Base-by-base conservation (phyloP, 2,113 vertebrate genomes). In the Carassius carassius region DNA sequence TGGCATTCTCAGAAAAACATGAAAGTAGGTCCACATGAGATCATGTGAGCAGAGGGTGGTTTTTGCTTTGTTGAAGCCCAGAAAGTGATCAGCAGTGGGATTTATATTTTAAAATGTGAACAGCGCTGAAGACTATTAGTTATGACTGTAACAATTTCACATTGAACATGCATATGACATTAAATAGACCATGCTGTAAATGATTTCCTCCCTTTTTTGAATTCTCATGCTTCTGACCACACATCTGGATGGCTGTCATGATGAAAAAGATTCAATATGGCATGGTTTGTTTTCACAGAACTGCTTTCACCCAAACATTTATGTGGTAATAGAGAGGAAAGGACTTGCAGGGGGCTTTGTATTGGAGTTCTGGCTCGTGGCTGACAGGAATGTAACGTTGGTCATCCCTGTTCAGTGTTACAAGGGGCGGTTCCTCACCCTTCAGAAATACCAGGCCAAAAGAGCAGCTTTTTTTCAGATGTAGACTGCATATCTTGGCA, bases 1-100 rank as follows among this genome's bases (percentile, higher is more conserved):
- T 63, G 69, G 83, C 82, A 87, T 82, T 65, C 44, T 86, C 67
- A 51, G 56, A 88, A 76, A 84, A 85, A 90, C 69, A 81, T 81
- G 65, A 85, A 83, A 81, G 41, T 91, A 85, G 86, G 54, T 62
- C 84, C 23, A 7, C 29, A 75, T 49, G 81, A 44, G 76, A 89
- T 82, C 62, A 85, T 70, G 25, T 49, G 41, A 62, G 67, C 77
- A 80, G 17, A 51, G 74, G 74, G 29, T 78, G 47, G 17, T 54
- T 84, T 76, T 67, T 32, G 60, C 23, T 70, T 60, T 69, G 14
- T 75, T 76, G 23, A 76, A 76, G 16, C 25, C 74, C 47, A 76
- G 69, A 25, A 6, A 54, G n/a, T 85, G 75, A 85, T 44, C 41
- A 67, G 78, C 62, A 81, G 69, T 32, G 78, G 16, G 60, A 81